Conservation (phyloP, 2,888 invertebrate genomes). For the Sialis lutaria region DNA sequence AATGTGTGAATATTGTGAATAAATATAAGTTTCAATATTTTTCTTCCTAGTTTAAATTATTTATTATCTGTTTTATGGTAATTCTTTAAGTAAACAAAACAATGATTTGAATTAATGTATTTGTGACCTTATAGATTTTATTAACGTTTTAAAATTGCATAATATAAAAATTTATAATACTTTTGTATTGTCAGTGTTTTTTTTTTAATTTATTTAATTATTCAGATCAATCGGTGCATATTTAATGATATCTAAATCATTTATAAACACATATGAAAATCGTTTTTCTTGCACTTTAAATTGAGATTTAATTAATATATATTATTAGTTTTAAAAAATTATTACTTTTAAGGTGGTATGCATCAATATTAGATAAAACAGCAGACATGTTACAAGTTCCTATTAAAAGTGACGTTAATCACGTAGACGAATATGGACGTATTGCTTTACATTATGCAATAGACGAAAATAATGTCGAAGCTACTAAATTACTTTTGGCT, state of each 20-base stretch:
- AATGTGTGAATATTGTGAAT: neutral
- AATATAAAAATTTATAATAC: too few relatives aligned
- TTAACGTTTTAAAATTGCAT: too few relatives aligned
- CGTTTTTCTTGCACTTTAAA: neutral
- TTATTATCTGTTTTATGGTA: neutral
- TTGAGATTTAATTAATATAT: neutral
- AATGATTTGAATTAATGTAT: too few relatives aligned
- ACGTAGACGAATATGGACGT: slow-evolving; percentile 42
- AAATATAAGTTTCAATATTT: neutral
- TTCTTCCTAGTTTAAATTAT: neutral
- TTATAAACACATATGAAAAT: too few relatives aligned
- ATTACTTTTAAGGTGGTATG: slow-evolving; percentile 41
- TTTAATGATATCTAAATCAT: too few relatives aligned
- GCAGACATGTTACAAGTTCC: slow-evolving; percentile 22
- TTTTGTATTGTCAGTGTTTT: too few relatives aligned
- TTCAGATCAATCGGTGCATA: too few relatives aligned
- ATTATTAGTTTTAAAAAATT: slow-evolving; percentile 13
- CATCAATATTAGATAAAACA: slow-evolving; percentile 51
- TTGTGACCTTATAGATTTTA: too few relatives aligned
- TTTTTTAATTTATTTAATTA: too few relatives aligned
- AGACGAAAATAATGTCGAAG: slow-evolving; percentile 42
- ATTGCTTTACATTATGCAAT: slow-evolving; percentile 61
- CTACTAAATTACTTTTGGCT: slow-evolving; percentile 39
- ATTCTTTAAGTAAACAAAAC: too few relatives aligned
- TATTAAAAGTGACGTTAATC: slow-evolving; percentile 35